Percentiles rank a stretch among this genome's conserved stretches.
phyloP scores from a whole-genome alignment of 2,113 vertebrate species.

The Pelobates fuscus region DNA sequence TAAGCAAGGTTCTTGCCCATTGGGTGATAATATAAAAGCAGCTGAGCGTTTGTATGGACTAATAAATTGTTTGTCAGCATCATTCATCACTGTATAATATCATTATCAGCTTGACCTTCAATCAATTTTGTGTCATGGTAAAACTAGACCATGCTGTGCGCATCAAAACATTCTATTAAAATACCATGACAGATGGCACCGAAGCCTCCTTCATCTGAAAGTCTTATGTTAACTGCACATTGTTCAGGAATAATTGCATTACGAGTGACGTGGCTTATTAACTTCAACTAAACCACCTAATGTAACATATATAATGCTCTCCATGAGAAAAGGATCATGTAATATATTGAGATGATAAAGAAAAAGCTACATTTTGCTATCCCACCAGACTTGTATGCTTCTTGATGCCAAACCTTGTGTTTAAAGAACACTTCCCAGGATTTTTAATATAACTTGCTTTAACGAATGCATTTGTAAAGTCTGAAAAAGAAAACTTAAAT shows the following conservation, averaged over 20 bases:
- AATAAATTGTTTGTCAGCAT: conserved; percentile 39
- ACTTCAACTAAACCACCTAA: not conserved
- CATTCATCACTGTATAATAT: conserved; percentile 49
- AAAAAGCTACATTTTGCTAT: no score
- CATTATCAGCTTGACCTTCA: conserved; percentile 49
- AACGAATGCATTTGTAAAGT: no score
- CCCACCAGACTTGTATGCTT: no score
- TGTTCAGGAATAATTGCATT: conserved; percentile 31
- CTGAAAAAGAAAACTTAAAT: no score
- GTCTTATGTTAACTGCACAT: conserved; percentile 31
- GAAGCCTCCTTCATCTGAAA: conserved; percentile 26
- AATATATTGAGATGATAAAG: no score
- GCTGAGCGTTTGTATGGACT: conserved; percentile 34
- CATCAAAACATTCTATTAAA: conserved; percentile 51
- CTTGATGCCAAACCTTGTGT: no score
- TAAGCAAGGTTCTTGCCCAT: not conserved
- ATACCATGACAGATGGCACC: conserved; percentile 46
- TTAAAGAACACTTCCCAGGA: no score
- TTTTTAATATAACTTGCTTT: no score
- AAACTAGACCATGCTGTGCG: conserved; percentile 49
- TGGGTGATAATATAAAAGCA: conserved; percentile 23
- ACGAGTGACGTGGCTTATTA: conserved; percentile 18
- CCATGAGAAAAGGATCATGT: no score
- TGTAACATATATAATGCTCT: not conserved
- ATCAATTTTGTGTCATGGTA: conserved; percentile 50